Percentiles rank a stretch among this genome's conserved stretches.
Evolutionary conservation across 2,113 vertebrate species (phyloP).

Genomic region (Lathamus discolor): DNA sequence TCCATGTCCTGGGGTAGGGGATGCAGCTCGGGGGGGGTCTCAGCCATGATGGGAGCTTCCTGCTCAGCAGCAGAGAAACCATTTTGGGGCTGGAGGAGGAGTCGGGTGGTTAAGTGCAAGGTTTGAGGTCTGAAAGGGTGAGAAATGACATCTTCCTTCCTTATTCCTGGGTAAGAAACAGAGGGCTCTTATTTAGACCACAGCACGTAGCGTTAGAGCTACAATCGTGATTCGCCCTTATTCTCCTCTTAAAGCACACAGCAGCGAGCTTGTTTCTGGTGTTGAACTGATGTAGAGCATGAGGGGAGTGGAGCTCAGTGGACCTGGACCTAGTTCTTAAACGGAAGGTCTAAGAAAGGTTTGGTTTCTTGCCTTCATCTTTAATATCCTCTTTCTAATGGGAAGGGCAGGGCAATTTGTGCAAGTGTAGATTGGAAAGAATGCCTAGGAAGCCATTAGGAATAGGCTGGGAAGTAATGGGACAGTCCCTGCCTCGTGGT

Average conservation of each 20-base stretch:
- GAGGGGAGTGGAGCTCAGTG: not conserved
- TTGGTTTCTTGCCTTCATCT: not conserved
- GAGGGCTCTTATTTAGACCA: not conserved
- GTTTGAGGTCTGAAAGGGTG: not conserved
- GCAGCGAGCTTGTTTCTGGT: not conserved
- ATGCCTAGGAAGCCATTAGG: not conserved
- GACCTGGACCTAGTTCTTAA: not conserved
- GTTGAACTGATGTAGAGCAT: not conserved
- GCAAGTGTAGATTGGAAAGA: not conserved
- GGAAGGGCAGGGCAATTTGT: not conserved
- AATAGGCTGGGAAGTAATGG: not conserved
- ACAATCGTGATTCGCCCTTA: not conserved
- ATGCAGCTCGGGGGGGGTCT: not conserved
- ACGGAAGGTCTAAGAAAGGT: not conserved
- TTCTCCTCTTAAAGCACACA: not conserved
- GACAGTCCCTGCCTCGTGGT: accelerated
- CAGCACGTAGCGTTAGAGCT: not conserved
- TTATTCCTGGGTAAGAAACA: not conserved
- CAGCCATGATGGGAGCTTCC: not conserved
- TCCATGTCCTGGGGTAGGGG: not conserved
- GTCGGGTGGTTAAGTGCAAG: not conserved
- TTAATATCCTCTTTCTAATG: no score
- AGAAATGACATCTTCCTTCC: not conserved
- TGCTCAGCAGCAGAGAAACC: not conserved
- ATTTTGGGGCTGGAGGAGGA: no score